phyloP scores from a whole-genome alignment of 1,140 invertebrate species.

The Lepidurus apus region DNA sequence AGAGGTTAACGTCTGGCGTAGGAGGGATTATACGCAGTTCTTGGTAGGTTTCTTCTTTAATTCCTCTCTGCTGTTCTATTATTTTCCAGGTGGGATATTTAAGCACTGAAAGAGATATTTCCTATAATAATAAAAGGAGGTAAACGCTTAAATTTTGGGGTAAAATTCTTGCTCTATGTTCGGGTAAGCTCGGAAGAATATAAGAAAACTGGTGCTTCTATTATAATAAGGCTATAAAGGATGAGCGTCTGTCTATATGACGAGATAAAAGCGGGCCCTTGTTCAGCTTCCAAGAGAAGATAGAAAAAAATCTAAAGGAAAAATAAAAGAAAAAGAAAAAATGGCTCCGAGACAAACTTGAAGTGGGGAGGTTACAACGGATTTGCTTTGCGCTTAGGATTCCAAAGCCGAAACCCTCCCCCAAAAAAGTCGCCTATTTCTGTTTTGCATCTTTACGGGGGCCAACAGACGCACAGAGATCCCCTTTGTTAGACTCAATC shows the following conservation, averaged over 20 bases:
- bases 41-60: neutral
- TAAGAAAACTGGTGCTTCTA: constrained; percentile 11
- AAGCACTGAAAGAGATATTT: neutral
- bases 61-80: neutral
- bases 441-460: neutral
- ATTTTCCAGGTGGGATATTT: neutral
- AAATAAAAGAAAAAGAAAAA: neutral
- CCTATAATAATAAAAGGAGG: neutral
- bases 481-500: too few relatives aligned
- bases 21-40: too few relatives aligned
- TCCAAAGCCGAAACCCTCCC: neutral
- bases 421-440: neutral
- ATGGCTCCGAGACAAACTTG: neutral
- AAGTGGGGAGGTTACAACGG: constrained; percentile 3
- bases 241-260: constrained; percentile 14
- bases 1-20: too few relatives aligned
- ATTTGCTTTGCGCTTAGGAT: neutral
- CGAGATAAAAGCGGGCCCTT: constrained; percentile 2
- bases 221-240: constrained; percentile 20
- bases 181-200: neutral
- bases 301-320: neutral
- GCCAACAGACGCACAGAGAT: too few relatives aligned
- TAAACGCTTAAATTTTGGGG: neutral
- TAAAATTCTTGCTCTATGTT: neutral
- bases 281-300: constrained; percentile 1